Conservation (phyloP, 2,797 vertebrate genomes). For the Lates japonicus region DNA sequence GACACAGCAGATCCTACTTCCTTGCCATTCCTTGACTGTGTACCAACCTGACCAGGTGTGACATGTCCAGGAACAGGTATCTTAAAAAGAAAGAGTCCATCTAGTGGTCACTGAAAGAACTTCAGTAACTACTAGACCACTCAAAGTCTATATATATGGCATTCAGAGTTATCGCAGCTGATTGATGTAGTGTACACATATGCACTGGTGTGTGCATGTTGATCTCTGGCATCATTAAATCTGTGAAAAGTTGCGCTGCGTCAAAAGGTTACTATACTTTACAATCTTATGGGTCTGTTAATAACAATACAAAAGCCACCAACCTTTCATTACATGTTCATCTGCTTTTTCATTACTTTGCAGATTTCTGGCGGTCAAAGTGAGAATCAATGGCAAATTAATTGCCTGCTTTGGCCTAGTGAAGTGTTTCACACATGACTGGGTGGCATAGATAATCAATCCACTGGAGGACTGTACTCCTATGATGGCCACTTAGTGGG, state of each 20-base stretch:
- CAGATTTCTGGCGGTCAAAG: conserved; percentile 25
- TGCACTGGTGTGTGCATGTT: not conserved
- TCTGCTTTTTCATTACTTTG: conserved; percentile 45
- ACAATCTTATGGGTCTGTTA: not conserved
- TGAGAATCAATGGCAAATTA: conserved; percentile 50
- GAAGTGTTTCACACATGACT: conserved; percentile 37
- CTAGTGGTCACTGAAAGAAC: conserved; percentile 52
- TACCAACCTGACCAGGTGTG: conserved; percentile 4
- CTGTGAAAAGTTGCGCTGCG: not conserved
- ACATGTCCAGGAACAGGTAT: not conserved
- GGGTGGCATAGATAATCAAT: conserved; percentile 45
- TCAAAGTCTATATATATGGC: not conserved
- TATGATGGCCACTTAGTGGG: not conserved
- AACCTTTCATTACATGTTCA: not conserved
- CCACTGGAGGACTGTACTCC: not conserved
- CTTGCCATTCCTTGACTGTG: not conserved
- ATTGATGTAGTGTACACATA: not conserved
- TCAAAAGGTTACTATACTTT: too few relatives aligned
- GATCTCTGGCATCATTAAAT: conserved; percentile 1
- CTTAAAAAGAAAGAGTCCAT: conserved; percentile 28
- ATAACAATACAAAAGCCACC: conserved; percentile 18
- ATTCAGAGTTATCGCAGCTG: not conserved
- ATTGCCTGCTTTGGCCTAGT: conserved; percentile 37
- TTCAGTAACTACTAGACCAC: not conserved
- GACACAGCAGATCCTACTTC: not conserved